A percentile compares a stretch with the other conserved stretches of the same genome.
phyloP scores from a whole-genome alignment of 2,113 vertebrate genomes.

The Heptranchias perlo region DNA sequence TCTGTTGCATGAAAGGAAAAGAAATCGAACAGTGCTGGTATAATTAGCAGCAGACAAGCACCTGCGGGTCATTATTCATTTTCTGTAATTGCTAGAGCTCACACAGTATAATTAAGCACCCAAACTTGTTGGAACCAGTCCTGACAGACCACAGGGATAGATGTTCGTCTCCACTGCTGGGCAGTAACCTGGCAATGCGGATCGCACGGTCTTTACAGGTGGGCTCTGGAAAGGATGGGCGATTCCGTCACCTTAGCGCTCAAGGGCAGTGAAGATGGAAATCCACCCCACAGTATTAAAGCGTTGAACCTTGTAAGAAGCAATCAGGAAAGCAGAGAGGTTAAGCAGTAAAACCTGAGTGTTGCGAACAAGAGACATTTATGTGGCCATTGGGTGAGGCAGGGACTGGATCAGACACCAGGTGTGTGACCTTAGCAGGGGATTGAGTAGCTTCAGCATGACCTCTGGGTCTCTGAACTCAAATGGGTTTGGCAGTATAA shows the following conservation, averaged over 20 bases:
- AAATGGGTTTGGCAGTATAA: not conserved
- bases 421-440: not conserved
- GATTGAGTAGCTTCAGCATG: not conserved
- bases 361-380: not conserved
- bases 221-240: not conserved
- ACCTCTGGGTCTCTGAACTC: not conserved
- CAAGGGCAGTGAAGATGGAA: not conserved
- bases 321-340: not conserved
- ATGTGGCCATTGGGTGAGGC: not conserved
- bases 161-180: not conserved
- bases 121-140: not conserved
- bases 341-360: not conserved
- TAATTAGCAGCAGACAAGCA: not conserved
- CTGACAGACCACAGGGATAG: not conserved
- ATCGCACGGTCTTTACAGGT: not conserved
- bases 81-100: not conserved
- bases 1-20: not conserved
- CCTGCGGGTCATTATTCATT: not conserved
- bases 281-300: not conserved
- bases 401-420: not conserved
- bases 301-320: not conserved
- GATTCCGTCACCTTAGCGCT: not conserved
- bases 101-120: not conserved
- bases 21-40: no score
- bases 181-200: not conserved